These are phyloP conservation scores for Saxicola maurus DNA, from an alignment of 2,797 vertebrate species.

Conservation along the genomic window DNA sequence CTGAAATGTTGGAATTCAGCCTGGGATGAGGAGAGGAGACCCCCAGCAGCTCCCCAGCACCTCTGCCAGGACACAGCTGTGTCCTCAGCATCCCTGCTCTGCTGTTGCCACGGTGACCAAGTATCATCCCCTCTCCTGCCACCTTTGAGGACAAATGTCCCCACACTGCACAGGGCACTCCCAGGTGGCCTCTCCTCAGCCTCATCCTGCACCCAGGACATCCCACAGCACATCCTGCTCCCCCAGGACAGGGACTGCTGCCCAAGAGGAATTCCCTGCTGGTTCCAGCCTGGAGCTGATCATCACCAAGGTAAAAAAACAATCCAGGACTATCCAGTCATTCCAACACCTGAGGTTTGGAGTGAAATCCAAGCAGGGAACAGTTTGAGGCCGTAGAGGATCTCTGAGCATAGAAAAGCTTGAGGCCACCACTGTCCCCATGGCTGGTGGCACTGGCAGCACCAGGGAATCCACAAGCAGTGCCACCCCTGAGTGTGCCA, in stretches of 20 bases:
- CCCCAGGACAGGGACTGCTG: background rate
- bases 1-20: background rate
- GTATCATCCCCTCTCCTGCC: background rate
- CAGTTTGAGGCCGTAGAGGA: background rate
- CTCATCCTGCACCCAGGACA: background rate
- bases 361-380: background rate
- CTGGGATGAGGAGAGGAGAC: rapidly evolving
- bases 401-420: background rate
- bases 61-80: background rate
- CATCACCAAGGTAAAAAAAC: background rate
- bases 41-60: background rate
- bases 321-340: background rate
- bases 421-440: background rate
- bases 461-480: background rate
- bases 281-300: background rate
- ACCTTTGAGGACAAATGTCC: background rate
- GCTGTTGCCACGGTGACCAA: background rate
- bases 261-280: background rate
- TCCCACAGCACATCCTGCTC: background rate
- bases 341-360: background rate
- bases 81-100: background rate
- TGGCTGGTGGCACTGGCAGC: background rate
- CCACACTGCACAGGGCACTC: background rate
- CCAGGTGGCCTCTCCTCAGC: background rate
- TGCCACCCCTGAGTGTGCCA: background rate